These are phyloP conservation scores for Pollachius pollachius DNA, from an alignment of 2,113 vertebrate species.

Conservation along the genomic window DNA sequence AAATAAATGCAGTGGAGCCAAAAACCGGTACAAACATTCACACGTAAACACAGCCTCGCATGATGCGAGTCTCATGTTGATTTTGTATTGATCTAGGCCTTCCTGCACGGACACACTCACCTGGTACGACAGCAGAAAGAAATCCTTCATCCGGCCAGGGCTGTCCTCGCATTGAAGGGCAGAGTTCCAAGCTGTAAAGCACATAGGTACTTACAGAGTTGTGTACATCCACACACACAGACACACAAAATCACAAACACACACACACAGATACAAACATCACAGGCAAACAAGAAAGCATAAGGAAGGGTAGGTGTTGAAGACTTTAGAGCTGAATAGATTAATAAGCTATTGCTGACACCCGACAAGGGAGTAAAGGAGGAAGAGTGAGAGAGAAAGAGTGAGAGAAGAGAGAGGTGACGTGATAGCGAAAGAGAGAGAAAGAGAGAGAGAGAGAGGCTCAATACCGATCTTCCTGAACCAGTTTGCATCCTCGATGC, in stretches of 20 bases:
- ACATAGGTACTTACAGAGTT: too few species aligned
- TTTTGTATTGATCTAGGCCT: neutral
- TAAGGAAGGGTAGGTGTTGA: constrained; percentile 7
- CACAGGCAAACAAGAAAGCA: neutral
- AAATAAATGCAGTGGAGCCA: too few species aligned
- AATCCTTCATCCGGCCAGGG: constrained; percentile 82
- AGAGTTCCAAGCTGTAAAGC: constrained; percentile 84
- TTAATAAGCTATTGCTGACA: too few species aligned
- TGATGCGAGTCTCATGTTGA: neutral
- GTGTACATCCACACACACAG: constrained; percentile 14
- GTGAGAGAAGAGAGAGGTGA: neutral
- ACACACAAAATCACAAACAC: constrained; percentile 2
- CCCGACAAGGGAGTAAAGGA: too few species aligned
- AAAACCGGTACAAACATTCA: too few species aligned
- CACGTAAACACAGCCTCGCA: too few species aligned
- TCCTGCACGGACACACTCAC: constrained; percentile 53
- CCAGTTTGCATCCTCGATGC: constrained; percentile 81
- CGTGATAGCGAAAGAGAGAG: neutral
- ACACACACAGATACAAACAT: constrained; percentile 2
- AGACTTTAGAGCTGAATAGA: constrained; percentile 12
- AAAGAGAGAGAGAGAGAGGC: constrained; percentile 13
- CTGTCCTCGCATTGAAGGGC: constrained; percentile 78
- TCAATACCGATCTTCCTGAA: constrained; percentile 88
- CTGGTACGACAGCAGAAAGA: constrained; percentile 88
- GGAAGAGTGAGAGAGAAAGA: constrained; percentile 1